Evolutionary conservation across 2,113 vertebrate species (phyloP).

Genomic region (Oryzias celebensis): DNA sequence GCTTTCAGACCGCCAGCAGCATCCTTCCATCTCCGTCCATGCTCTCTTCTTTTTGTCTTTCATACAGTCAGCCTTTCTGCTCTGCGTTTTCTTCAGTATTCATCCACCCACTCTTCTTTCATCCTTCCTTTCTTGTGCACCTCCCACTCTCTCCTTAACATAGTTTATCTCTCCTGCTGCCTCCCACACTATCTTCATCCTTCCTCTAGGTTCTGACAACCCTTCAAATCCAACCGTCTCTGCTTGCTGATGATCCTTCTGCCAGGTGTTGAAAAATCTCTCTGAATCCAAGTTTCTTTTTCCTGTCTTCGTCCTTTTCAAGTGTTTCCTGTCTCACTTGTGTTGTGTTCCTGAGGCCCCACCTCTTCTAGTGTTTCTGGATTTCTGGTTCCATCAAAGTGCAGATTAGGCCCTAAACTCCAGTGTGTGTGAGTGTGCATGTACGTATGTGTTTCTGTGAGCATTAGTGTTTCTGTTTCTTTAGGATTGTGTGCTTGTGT

Average conservation of each 20-base stretch:
- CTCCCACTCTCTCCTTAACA: conserved; percentile 35
- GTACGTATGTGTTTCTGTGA: conserved; percentile 19
- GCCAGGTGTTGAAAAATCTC: conserved; percentile 13
- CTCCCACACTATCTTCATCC: conserved; percentile 22
- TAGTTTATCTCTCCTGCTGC: conserved; percentile 9
- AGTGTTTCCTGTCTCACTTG: no score
- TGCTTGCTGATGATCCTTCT: not conserved
- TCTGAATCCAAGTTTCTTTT: no score
- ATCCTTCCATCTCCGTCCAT: not conserved
- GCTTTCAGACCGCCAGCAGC: not conserved
- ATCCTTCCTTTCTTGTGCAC: conserved; percentile 28
- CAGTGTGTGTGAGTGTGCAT: conserved; percentile 13
- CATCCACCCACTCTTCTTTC: conserved; percentile 27
- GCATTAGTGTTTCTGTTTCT: not conserved
- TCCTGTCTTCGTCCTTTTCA: not conserved
- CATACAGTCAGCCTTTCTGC: conserved; percentile 5
- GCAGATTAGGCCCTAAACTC: conserved; percentile 7
- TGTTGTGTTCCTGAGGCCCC: not conserved
- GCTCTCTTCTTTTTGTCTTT: not conserved
- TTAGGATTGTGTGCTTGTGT: conserved; percentile 2
- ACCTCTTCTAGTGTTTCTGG: not conserved
- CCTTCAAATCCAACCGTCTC: conserved; percentile 5
- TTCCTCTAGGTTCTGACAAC: not conserved
- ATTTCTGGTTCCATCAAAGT: not conserved
- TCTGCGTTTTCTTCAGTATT: not conserved